A percentile compares a stretch with the other conserved stretches of the same genome.
phyloP scores from a whole-genome alignment of 2,113 vertebrate species.

The Parotia lawesii region DNA sequence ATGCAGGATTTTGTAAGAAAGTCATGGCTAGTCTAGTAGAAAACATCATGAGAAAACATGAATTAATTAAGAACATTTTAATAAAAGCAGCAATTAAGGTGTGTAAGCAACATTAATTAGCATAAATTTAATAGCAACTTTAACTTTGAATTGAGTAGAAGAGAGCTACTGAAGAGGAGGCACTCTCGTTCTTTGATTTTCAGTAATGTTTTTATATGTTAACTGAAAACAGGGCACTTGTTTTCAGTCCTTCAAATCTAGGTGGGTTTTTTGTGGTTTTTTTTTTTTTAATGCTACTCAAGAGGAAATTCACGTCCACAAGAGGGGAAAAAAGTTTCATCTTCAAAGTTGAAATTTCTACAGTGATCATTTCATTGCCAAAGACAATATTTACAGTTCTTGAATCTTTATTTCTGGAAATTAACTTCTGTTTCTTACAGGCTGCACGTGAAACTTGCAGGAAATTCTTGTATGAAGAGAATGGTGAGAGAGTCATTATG shows the following conservation, averaged over 20 bases:
- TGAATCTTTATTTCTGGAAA: neutral
- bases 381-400: neutral
- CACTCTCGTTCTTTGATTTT: neutral
- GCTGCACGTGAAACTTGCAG: conserved; percentile 70
- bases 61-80: neutral
- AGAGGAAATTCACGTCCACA: neutral
- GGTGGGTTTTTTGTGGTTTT: neutral
- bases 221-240: neutral
- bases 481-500: conserved; percentile 79
- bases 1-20: neutral
- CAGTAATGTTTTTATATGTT: neutral
- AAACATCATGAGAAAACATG: neutral
- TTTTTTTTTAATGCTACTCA: neutral
- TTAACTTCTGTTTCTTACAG: conserved; percentile 67
- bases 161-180: neutral
- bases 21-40: neutral
- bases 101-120: neutral
- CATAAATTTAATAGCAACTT: neutral
- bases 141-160: neutral
- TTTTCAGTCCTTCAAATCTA: neutral
- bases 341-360: neutral
- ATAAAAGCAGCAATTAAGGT: neutral
- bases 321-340: neutral
- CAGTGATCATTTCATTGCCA: neutral
- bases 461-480: conserved; percentile 78